Evolutionary conservation across 92 coral and sea anemone species (phyloP).

Genomic region (Virgularia gustaviana): DNA sequence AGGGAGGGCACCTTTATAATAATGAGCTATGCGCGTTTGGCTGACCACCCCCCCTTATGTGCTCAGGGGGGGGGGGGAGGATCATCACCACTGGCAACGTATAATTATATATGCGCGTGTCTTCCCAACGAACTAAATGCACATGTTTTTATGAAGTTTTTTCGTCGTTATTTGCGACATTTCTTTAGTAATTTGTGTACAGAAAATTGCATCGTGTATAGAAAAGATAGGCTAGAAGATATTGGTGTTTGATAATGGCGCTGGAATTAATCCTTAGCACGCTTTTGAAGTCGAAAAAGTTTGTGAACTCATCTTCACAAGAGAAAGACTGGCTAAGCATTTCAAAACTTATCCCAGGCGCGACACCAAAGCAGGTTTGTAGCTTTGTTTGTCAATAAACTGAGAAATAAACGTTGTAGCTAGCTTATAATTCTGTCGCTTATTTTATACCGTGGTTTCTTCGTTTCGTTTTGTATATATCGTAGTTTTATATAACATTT

Average conservation of each 20-base stretch:
- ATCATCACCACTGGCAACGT: too few species aligned
- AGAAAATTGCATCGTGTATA: not conserved
- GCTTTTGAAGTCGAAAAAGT: constrained; percentile 73
- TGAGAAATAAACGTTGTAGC: not conserved
- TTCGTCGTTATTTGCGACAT: not conserved
- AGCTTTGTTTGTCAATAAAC: not conserved
- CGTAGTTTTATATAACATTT: too few species aligned
- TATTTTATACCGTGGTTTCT: not conserved
- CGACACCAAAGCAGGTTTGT: constrained; percentile 83
- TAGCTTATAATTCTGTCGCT: too few species aligned
- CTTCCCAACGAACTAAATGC: too few species aligned
- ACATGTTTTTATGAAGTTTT: not conserved
- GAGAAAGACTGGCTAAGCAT: constrained; percentile 88
- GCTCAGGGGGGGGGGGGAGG: too few species aligned
- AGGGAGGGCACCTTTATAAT: too few species aligned
- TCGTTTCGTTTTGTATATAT: not conserved
- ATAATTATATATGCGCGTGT: not conserved
- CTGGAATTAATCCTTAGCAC: constrained; percentile 76
- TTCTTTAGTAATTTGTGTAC: not conserved
- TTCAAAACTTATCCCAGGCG: constrained; percentile 75
- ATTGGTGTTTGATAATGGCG: constrained; percentile 50
- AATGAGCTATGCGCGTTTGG: too few species aligned
- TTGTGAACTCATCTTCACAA: constrained; percentile 54
- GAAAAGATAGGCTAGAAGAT: not conserved
- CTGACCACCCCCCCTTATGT: too few species aligned